Evolutionary conservation across 2,113 vertebrate species (phyloP), one percentile per base, ranked within the genome.

Genomic region (Oncorhynchus kisutch): DNA sequence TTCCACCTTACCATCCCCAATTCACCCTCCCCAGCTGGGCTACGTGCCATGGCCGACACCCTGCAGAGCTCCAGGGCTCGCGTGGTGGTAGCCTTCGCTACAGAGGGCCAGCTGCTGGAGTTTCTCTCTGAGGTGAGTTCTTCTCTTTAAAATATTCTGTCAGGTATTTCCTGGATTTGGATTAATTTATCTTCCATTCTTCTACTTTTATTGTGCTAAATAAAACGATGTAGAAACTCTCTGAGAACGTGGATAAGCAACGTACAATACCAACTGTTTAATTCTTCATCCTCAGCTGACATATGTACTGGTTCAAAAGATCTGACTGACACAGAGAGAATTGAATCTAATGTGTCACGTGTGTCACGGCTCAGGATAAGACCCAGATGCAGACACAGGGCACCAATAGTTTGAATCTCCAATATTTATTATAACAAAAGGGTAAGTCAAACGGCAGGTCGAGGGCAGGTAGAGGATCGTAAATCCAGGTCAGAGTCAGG

Each of bases 81-180:
- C 18, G 91, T 93, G 1, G 81, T 94, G 57, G 85, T 94, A 62
- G 92, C 88, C 22, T 93, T 94, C 82, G 87, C 91, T 16, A 87
- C 84, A 14, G 91, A 94, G 77, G 92, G 86, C 31, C 85, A 93
- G 45, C 83, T 94, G 12, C 54, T 91, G 31, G 84, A 84, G 25
- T 76, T 94, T 2, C 57, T 93, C 5, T 69, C 73, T 45, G 91
- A 92, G 72, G 92, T 91, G 39, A 71, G 59, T 1, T 27, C 12
- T 13, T 27, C 7, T 24, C 51, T 16, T 12, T n/a, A 5, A 34
- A 14, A 9, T 64, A 8, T 16, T 22, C n/a, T 13, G 8, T 13
- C 5, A 64, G 11, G 2, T 64, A 25, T 64, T 12, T 64, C 4
- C 20, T 22, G 3, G 0, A 54, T 13, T 5, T 65, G n/a, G n/a